These are phyloP conservation scores for Melanaphis sacchari DNA, from an alignment of 1,140 invertebrate genomes.

Conservation along the genomic window DNA sequence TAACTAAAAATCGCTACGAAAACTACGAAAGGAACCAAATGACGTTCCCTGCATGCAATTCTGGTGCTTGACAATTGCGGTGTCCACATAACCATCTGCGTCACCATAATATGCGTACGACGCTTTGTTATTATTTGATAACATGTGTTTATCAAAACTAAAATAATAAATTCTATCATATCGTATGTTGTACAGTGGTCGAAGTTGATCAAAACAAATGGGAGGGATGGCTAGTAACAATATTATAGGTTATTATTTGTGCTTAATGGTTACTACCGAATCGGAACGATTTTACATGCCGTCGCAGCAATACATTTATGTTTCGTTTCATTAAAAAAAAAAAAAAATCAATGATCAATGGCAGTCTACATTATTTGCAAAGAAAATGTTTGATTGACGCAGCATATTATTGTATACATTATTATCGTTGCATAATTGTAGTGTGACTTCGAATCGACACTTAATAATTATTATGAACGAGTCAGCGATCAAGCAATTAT, in stretches of 20 bases:
- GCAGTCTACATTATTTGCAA: neutral
- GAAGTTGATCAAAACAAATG: neutral
- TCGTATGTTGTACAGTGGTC: neutral
- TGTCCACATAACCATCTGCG: neutral
- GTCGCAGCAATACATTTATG: neutral
- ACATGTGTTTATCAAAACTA: neutral
- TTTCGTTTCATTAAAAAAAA: neutral
- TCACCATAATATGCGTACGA: neutral
- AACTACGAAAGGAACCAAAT: conserved; percentile 50
- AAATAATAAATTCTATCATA: neutral
- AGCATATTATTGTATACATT: neutral
- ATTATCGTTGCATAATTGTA: neutral
- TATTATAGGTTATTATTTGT: neutral
- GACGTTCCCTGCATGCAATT: conserved; percentile 55
- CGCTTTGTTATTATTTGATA: neutral
- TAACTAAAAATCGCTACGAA: neutral
- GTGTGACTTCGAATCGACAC: too few relatives aligned
- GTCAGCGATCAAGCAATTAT: neutral
- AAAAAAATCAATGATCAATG: neutral
- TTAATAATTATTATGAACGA: too few relatives aligned
- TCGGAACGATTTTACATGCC: neutral
- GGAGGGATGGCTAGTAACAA: neutral
- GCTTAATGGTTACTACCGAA: neutral
- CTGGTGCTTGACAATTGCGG: conserved; percentile 2
- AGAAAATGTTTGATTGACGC: neutral